phyloP scores from a whole-genome alignment of 1,140 invertebrate genomes.

The Nasonia giraulti region DNA sequence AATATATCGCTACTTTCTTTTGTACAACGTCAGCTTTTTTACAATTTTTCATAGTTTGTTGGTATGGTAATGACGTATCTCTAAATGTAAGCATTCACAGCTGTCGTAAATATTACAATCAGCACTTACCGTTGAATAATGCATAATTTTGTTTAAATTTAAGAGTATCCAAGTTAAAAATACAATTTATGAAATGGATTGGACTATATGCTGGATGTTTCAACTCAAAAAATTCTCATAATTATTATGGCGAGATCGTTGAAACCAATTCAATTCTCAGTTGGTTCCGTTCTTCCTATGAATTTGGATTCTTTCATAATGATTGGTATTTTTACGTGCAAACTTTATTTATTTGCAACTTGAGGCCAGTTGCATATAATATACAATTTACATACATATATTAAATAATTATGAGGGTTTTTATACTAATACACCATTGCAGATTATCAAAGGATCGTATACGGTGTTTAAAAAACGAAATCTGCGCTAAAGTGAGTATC shows the following conservation, averaged over 20 bases:
- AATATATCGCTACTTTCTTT: background rate
- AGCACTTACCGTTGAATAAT: background rate
- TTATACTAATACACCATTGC: background rate
- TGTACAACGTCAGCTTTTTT: background rate
- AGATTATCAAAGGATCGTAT: constrained; percentile 20
- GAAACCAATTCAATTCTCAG: constrained; percentile 7
- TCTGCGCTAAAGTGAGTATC: background rate
- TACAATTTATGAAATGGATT: constrained; percentile 14
- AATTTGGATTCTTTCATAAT: constrained; percentile 24
- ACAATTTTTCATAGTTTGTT: constrained; percentile 29
- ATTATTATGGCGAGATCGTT: constrained; percentile 15
- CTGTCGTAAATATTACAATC: background rate
- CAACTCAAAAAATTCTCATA: background rate
- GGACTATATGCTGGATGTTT: background rate
- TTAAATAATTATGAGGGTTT: too few relatives aligned
- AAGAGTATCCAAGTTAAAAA: background rate
- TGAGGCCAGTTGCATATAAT: too few relatives aligned
- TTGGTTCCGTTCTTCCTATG: background rate
- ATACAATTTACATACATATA: too few relatives aligned
- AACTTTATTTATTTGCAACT: too few relatives aligned
- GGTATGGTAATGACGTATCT: constrained; percentile 22
- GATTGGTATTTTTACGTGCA: background rate
- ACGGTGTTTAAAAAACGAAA: background rate
- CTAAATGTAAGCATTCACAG: constrained; percentile 9
- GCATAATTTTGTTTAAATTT: background rate